phyloP scores from a whole-genome alignment of 2,888 invertebrate species.

The Megaustenia siamemsis region DNA sequence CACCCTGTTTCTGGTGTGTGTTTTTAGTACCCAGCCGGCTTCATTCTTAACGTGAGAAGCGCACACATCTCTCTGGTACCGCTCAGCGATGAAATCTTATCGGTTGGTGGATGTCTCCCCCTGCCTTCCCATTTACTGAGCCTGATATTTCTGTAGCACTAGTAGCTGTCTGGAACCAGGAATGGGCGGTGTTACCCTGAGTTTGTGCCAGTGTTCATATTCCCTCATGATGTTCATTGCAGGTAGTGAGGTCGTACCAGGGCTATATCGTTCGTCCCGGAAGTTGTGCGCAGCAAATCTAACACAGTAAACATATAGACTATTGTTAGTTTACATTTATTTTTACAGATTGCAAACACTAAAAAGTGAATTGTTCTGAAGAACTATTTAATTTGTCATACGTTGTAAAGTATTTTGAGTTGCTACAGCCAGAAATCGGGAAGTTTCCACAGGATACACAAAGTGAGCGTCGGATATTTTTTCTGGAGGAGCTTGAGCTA shows the following conservation, averaged over 20 bases:
- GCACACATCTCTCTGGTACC: slow-evolving; percentile 22
- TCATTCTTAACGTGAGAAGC: slow-evolving; percentile 16
- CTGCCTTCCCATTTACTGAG: slow-evolving; percentile 20
- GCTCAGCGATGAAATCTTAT: slow-evolving; percentile 13
- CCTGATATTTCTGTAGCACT: slow-evolving; percentile 34
- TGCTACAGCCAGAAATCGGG: not conserved
- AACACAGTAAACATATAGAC: not conserved
- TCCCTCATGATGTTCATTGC: slow-evolving; percentile 2
- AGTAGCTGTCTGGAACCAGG: slow-evolving; percentile 35
- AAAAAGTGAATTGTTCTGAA: not conserved
- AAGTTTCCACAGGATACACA: not conserved
- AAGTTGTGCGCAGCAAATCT: not conserved
- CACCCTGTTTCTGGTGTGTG: not conserved
- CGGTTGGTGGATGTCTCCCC: slow-evolving; percentile 39
- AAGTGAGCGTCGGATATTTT: not conserved
- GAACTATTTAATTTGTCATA: not conserved
- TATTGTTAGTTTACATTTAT: not conserved
- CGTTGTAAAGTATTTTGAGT: not conserved
- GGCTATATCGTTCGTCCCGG: not conserved
- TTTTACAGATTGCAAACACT: not conserved
- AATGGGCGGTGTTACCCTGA: slow-evolving; percentile 11
- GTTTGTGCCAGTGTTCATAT: not conserved
- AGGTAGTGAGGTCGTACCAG: not conserved
- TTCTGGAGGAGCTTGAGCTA: not conserved
- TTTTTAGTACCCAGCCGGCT: not conserved